phyloP scores from a whole-genome alignment of 2,113 vertebrate species.

The Hassar affinis region DNA sequence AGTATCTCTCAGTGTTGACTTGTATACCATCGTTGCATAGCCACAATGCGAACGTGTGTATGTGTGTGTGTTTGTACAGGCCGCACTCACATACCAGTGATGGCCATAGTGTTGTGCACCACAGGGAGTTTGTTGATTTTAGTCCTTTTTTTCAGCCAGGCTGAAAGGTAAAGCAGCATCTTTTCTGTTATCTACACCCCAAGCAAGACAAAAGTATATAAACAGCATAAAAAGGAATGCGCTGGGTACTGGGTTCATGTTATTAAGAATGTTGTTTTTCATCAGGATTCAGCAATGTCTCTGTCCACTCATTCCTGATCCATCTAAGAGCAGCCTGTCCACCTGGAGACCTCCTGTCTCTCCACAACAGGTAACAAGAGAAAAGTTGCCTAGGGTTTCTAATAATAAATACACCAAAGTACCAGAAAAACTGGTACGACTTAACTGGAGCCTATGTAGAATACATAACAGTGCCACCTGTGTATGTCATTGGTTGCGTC shows the following conservation, averaged over 20 bases:
- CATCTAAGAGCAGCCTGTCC: constrained; percentile 67
- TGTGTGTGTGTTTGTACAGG: constrained; percentile 47
- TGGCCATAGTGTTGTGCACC: constrained; percentile 26
- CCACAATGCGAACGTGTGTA: constrained; percentile 5
- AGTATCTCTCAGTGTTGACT: background rate
- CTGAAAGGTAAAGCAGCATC: constrained; percentile 18
- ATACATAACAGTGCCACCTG: no score
- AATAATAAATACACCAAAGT: background rate
- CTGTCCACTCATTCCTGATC: constrained; percentile 64
- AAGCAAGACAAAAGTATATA: background rate
- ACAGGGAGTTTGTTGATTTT: constrained; percentile 32
- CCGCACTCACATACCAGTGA: constrained; percentile 42
- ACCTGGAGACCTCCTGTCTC: constrained; percentile 61
- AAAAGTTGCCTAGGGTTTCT: background rate
- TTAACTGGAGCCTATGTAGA: no score
- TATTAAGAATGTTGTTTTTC: background rate
- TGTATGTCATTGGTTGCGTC: no score
- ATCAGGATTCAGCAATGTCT: constrained; percentile 60
- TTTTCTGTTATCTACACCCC: background rate
- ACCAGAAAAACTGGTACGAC: no score
- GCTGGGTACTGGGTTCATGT: background rate
- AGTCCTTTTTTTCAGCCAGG: constrained; percentile 33
- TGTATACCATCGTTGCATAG: background rate
- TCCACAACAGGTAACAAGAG: constrained; percentile 56
- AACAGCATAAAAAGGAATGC: background rate